These are phyloP conservation scores for Rhogogaster chlorosoma DNA, from an alignment of 2,888 invertebrate species.

Conservation along the genomic window DNA sequence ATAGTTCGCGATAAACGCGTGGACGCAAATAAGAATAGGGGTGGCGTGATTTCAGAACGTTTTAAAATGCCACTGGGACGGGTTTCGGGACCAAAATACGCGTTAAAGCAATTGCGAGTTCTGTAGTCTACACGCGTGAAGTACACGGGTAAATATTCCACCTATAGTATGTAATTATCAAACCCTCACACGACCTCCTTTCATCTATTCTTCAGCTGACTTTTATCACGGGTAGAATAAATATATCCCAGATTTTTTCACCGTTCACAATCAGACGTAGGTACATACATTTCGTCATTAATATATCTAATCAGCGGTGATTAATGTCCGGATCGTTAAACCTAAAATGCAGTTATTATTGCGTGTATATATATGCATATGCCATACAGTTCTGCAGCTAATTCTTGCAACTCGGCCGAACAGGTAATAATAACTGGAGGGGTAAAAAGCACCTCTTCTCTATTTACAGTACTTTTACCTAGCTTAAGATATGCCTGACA, in stretches of 20 bases:
- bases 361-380: not conserved
- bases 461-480: not conserved
- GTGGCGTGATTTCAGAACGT: slow-evolving; percentile 25
- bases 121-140: not conserved
- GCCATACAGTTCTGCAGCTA: not conserved
- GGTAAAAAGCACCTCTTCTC: not conserved
- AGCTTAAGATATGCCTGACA: not conserved
- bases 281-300: not conserved
- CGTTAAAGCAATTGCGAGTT: not conserved
- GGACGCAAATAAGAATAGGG: slow-evolving; percentile 16
- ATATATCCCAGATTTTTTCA: not conserved
- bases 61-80: not conserved
- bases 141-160: not conserved
- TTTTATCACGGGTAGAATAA: not conserved
- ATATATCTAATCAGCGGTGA: not conserved
- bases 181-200: not conserved
- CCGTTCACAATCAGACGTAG: not conserved
- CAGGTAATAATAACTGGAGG: not conserved
- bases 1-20: not conserved
- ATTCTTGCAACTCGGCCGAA: slow-evolving; percentile 7
- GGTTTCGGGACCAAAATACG: not conserved
- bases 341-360: slow-evolving; percentile 6
- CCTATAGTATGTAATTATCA: not conserved
- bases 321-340: not conserved
- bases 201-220: not conserved